Evolutionary conservation across 30 jellyfish, hydroid and myxozoan species (phyloP), one percentile per base, ranked within the genome.

Genomic region (Chrysaora quinquecirrha): DNA sequence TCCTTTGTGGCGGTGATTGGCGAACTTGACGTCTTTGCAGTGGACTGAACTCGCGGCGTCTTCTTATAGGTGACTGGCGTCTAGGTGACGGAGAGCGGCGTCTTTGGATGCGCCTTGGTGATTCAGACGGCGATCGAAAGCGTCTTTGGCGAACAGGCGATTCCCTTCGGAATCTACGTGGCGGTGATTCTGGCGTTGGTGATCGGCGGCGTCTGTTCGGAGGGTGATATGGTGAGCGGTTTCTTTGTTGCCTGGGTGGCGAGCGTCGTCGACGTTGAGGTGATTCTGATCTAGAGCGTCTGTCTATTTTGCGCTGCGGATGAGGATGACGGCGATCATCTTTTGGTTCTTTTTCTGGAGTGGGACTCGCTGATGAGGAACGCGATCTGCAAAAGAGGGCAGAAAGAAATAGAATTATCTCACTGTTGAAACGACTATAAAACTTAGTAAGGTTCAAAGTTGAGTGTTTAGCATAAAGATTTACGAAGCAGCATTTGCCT

Each of bases 141-240:
- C 90, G 90, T 63, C 90, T 56, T 46, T 70, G 91, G 19, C 79
- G 77, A 10, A 73, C 92, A 11, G 88, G 96, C 0, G 96, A 64
- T 18, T 72, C 85, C 47, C 83, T 60, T 78, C 87, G 75, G 60
- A 31, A 74, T 7, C 96, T 89, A 12, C 91, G 88, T 14, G 92
- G 96, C 24, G 90, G 92, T n/a, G 93, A 79, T 23, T 63, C 64
- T 18, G 76, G 85, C 1, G 92, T 78, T 10, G 87, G 76, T 1
- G 85, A 49, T 52, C 92, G 60, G 32, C 92, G 47, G 27, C 90
- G 38, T 66, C 62, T 61, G n/a, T 83, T 43, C 1, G 76, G 49
- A 31, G 19, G 25, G n/a, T 68, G 56, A 43, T 3, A 68, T 30
- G 92, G 92, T 2, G 92, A 82, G 19, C 92, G 92, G 25, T 82